Evolutionary conservation across 2,797 vertebrate genomes (phyloP), one percentile per base, ranked within the genome.

Genomic region (Myotis planiceps): DNA sequence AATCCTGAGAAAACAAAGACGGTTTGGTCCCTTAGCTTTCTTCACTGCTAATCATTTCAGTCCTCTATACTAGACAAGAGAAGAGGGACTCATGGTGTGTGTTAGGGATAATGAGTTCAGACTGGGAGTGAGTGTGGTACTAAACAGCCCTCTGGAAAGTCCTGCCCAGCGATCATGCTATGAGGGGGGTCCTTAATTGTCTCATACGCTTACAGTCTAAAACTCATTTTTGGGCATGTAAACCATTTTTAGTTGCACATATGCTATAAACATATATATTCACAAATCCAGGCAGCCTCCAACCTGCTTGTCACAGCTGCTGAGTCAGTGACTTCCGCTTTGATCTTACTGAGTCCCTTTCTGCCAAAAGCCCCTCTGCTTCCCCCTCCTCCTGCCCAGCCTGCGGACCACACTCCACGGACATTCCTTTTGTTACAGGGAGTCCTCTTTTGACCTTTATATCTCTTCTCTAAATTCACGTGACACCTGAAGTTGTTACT

Each of bases 61-160:
- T 78, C 55, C 1, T 80, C 32, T 74, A 51, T 89, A 5, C 55
- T 58, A 82, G 45, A 84, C 95, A 80, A 27, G 34, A 58, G 87
- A 93, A 76, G 89, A 69, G 16, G 96, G 27, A 27, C 60, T 95
- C 92, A 19, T 89, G 69, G 94, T 34, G 32, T 96, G 3, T 96
- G 66, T 21, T n/a, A 90, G 92, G 96, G 95, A 89, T 96, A 93
- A 97, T 81, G 88, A 34, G 27, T 92, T 97, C 96, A 97, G 87
- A 95, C 87, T 29, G 60, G 69, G 72, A 92, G n/a, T 95, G 23
- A 80, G 79, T 92, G 92, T 96, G 97, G 94, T 92, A 29, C 66
- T 96, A 96, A 93, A 72, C 0, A 18, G 60, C 16, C 83, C 96
- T 87, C 34, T 9, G 9, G 97, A 96, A 63, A 82, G 83, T 75